A percentile compares a stretch with the other conserved stretches of the same genome.
Conservation (phyloP, 2,797 vertebrate species). For the Moxostoma hubbsi region DNA sequence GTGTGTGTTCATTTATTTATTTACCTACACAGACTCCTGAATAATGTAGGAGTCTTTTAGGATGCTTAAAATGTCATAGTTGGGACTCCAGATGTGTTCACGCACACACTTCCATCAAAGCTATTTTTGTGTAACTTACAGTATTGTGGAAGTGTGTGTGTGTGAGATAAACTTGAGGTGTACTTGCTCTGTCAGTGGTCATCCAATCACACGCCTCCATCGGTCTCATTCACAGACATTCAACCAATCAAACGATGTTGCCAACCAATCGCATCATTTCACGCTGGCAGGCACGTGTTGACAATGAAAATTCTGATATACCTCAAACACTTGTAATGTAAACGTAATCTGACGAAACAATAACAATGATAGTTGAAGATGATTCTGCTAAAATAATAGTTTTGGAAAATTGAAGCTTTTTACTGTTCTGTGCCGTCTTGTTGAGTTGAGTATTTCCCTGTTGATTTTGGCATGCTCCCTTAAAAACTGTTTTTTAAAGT, state of each 20-base stretch:
- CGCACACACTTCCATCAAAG: slow-evolving; percentile 69
- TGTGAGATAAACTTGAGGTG: slow-evolving; percentile 51
- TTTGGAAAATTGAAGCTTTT: slow-evolving; percentile 91
- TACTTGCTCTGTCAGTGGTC: slow-evolving; percentile 46
- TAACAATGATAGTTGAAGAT: slow-evolving; percentile 77
- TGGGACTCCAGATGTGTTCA: slow-evolving; percentile 31
- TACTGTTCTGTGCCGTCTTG: slow-evolving; percentile 84
- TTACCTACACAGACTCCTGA: slow-evolving; percentile 5
- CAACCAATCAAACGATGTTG: slow-evolving; percentile 43
- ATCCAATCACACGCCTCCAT: slow-evolving; percentile 48
- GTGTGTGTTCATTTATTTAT: slow-evolving; percentile 25
- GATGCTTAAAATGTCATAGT: slow-evolving; percentile 34
- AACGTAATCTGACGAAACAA: slow-evolving; percentile 91
- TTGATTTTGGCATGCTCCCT: slow-evolving; percentile 66
- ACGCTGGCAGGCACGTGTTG: slow-evolving; percentile 86
- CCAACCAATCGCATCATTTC: slow-evolving; percentile 63
- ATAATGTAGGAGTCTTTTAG: slow-evolving; percentile 43
- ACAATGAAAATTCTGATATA: slow-evolving; percentile 99
- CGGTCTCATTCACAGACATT: slow-evolving; percentile 57
- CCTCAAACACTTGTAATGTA: slow-evolving; percentile 98
- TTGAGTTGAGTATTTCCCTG: slow-evolving; percentile 68
- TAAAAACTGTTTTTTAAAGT: slow-evolving; percentile 27
- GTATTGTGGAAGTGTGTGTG: slow-evolving; percentile 67
- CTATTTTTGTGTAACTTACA: slow-evolving; percentile 84
- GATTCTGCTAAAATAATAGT: slow-evolving; percentile 84